Evolutionary conservation across 1,140 invertebrate genomes (phyloP), one percentile per base, ranked within the genome.

Genomic region (Cydia pomonella): DNA sequence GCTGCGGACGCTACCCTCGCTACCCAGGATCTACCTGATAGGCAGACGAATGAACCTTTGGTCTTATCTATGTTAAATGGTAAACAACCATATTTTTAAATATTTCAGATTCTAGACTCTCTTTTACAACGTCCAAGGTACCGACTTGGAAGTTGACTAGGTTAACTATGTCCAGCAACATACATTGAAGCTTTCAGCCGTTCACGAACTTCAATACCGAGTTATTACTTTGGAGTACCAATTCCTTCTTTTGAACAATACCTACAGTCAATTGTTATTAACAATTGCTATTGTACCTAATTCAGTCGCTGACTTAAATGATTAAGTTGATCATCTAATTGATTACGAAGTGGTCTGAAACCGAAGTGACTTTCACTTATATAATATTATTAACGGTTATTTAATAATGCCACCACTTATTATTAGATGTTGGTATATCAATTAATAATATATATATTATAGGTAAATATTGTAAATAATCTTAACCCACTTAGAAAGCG

Each of bases 351-450:
- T 69, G 12, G 29, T 33, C 29, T 69, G 64, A 69, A 5, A 5
- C 64, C 12, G 7, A 69, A 29, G 25, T 75, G 76, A 82, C 87
- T 87, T 89, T 89, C 86, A 86, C 87, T 87, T 82, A 83, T 76
- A 62, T 33, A 33, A 74, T 18, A 64, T 66, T 64, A 27, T 59
- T 72, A 33, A 73, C 66, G 73, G n/a, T 50, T 18, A 18, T 50
- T 50, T 50, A 18, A 50, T 18, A 18, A 50, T 50, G 47, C 2
- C n/a, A 41, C 2, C n/a, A 41, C 0, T 41, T 13, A 10, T 13
- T 41, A 41, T 41, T 41, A 12, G 33, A 38, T 38, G 0, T 44
- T 13, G 41, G 13, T 44, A 13, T 44, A 44, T 44, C 10, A 44
- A 44, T 44, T 44, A 3, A 44, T 44, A 44, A 44, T 13, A 16